Conservation (phyloP, 2,113 vertebrate species). For the Stomatorhinus ivindoensis region DNA sequence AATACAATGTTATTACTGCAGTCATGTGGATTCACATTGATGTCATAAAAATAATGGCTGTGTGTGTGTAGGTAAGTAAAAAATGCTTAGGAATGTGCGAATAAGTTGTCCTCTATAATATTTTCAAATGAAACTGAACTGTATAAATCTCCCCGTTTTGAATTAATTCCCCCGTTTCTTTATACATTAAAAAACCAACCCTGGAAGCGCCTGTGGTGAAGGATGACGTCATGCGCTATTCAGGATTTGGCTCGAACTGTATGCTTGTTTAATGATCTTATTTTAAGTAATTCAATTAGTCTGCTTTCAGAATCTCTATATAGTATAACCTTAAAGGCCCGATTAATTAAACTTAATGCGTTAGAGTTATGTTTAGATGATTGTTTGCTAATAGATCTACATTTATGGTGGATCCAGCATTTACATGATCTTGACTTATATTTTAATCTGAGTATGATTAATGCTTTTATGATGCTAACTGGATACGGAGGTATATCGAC, state of each 20-base stretch:
- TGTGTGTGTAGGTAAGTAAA: neutral
- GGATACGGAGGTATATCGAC: neutral
- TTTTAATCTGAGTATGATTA: neutral
- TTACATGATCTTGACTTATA: neutral
- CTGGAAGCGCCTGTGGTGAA: neutral
- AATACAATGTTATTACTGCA: neutral
- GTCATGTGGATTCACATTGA: neutral
- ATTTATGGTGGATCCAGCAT: neutral
- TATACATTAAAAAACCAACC: neutral
- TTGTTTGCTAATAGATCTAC: conserved; percentile 1
- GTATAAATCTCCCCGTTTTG: neutral
- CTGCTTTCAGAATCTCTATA: conserved; percentile 6
- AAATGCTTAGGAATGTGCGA: neutral
- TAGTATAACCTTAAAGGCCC: neutral
- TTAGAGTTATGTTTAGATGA: neutral
- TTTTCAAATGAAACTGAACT: neutral
- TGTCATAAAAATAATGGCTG: neutral
- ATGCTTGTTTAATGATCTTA: neutral
- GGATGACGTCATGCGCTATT: neutral
- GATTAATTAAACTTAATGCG: neutral
- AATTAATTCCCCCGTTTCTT: neutral
- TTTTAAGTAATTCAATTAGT: neutral
- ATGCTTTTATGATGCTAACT: neutral
- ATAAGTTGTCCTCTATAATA: neutral
- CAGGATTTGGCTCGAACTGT: conserved; percentile 2